Evolutionary conservation across 2,888 invertebrate species (phyloP).

Genomic region (Mactromeris polynyma): DNA sequence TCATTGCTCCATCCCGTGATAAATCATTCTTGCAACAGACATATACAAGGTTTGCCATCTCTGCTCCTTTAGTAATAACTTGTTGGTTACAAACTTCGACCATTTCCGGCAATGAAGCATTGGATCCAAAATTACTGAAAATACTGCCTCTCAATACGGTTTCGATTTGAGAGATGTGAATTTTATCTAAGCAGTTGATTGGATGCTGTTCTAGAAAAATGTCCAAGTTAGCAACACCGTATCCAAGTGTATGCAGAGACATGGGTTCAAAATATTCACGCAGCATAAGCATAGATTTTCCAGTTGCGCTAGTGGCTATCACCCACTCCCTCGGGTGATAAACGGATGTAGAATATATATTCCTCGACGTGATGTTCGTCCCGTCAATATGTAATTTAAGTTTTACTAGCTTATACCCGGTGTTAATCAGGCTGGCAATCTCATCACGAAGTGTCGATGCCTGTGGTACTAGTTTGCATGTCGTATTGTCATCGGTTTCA

Average conservation of each 20-base stretch:
- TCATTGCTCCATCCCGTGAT: neutral
- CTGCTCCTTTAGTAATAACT: neutral
- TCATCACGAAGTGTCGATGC: conserved; percentile 12
- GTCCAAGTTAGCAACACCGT: conserved; percentile 37
- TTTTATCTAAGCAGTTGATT: conserved; percentile 38
- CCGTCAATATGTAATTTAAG: conserved; percentile 23
- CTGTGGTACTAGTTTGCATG: conserved; percentile 21
- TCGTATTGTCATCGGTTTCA: neutral
- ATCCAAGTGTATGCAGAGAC: conserved; percentile 56
- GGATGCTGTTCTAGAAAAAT: conserved; percentile 48
- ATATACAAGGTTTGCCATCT: conserved; percentile 30
- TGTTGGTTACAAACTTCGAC: conserved; percentile 55
- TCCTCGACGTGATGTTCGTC: neutral
- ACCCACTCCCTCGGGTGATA: conserved; percentile 49
- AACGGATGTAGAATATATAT: conserved; percentile 9
- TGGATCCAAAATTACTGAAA: conserved; percentile 49
- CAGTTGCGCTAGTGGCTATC: conserved; percentile 44
- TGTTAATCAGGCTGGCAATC: conserved; percentile 13
- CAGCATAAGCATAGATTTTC: conserved; percentile 48
- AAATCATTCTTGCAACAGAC: conserved; percentile 43
- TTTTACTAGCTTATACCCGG: conserved; percentile 28
- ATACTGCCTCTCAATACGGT: conserved; percentile 20
- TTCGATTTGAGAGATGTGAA: conserved; percentile 28
- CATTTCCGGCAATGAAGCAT: neutral
- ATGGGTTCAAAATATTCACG: conserved; percentile 59